Conservation (phyloP, 2,113 vertebrate genomes). For the Psittacara wagleri region DNA sequence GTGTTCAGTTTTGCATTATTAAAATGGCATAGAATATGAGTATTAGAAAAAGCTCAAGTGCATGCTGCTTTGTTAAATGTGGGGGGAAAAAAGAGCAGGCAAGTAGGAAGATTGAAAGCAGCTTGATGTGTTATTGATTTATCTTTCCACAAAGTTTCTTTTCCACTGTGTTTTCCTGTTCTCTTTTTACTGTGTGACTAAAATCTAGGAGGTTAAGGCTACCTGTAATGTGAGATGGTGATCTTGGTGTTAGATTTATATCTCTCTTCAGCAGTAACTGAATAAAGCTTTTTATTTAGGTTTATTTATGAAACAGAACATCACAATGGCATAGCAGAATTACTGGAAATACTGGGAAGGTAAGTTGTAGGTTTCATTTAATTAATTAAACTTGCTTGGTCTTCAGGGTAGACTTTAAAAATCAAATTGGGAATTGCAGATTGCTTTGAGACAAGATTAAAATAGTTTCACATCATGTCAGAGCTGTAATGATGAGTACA, state of each 20-base stretch:
- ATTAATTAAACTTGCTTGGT: neutral
- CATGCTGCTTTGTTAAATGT: neutral
- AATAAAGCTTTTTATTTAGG: constrained; percentile 71
- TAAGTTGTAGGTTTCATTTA: constrained; percentile 58
- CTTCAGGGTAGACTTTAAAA: neutral
- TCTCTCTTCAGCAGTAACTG: neutral
- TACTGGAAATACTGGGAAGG: constrained; percentile 99
- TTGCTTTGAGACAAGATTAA: neutral
- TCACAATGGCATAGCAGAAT: constrained; percentile 98
- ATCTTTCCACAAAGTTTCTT: neutral
- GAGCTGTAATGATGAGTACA: neutral
- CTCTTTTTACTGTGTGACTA: neutral
- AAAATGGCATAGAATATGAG: neutral
- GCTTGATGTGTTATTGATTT: neutral
- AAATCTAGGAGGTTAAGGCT: neutral
- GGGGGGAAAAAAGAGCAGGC: neutral
- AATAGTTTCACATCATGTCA: neutral
- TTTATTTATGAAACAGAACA: constrained; percentile 99
- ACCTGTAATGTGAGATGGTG: neutral
- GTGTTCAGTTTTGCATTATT: neutral
- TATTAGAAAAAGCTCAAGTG: neutral
- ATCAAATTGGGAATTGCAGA: neutral
- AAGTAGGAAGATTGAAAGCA: neutral
- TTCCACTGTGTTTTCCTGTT: neutral
- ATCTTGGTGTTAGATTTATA: neutral